Conservation (phyloP, 2,113 vertebrate species). For the Eurystomus gularis region DNA sequence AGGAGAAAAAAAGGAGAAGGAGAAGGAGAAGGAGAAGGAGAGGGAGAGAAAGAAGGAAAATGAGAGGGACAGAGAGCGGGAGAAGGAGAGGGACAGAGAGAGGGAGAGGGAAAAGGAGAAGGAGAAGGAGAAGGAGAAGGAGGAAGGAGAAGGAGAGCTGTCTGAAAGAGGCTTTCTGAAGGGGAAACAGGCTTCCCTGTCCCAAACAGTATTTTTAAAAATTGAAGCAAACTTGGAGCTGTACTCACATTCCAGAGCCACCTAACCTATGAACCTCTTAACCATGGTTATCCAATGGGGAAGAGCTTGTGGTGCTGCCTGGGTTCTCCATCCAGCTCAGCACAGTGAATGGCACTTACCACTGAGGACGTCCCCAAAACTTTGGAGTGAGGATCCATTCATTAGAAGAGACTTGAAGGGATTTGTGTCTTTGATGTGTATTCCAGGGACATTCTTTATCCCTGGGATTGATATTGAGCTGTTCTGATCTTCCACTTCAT, state of each 20-base stretch:
- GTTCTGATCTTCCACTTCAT: background rate
- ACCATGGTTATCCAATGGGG: background rate
- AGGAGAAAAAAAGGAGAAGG: background rate
- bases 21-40: background rate
- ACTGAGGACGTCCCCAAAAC: background rate
- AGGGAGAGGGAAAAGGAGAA: background rate
- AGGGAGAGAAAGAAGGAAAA: background rate
- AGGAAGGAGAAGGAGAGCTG: background rate
- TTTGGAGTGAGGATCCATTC: background rate
- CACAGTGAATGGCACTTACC: background rate
- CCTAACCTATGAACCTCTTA: background rate
- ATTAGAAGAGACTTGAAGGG: background rate
- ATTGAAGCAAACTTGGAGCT: background rate
- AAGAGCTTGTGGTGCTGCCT: background rate
- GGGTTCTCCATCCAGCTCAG: background rate
- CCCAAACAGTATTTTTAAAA: background rate
- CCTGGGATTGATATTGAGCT: background rate
- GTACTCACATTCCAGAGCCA: background rate
- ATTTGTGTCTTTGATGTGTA: background rate
- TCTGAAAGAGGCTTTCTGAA: background rate
- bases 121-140: background rate
- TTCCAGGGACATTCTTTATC: background rate
- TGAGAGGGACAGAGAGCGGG: background rate
- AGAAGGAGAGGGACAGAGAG: background rate
- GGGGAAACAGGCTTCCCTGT: background rate